phyloP scores from a whole-genome alignment of 2,797 vertebrate genomes.

The Eulemur albifrons region DNA sequence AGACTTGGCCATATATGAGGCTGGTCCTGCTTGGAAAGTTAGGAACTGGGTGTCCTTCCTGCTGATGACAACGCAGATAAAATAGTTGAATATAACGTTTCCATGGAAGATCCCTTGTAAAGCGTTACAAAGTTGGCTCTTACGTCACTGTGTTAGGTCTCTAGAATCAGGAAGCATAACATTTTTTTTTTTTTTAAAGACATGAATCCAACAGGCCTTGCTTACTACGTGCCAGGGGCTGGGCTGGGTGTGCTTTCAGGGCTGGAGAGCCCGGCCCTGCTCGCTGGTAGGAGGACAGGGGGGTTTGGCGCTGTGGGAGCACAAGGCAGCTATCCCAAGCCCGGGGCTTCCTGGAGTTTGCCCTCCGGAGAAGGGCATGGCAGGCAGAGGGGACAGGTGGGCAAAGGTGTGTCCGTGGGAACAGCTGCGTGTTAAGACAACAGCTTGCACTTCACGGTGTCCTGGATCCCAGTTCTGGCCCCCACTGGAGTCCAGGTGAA shows the following conservation, averaged over 20 bases:
- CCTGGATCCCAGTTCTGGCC: neutral
- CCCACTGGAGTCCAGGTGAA: neutral
- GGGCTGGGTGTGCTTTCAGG: neutral
- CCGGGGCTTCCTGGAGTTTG: neutral
- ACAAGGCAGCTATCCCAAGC: neutral
- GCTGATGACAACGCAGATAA: fast-evolving
- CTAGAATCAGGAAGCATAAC: neutral
- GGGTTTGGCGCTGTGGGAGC: fast-evolving
- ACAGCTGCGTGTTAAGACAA: neutral
- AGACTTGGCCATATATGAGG: neutral
- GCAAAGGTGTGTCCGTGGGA: neutral
- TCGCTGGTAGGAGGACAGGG: neutral
- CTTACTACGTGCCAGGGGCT: neutral
- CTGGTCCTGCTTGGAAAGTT: neutral
- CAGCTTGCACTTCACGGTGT: neutral
- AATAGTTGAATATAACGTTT: neutral
- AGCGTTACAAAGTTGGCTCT: neutral
- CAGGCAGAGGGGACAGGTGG: neutral
- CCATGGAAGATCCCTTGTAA: neutral
- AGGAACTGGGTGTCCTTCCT: neutral
- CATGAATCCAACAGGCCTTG: neutral
- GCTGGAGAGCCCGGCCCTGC: neutral
- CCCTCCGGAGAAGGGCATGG: fast-evolving
- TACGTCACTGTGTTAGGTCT: neutral
- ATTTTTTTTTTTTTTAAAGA: neutral